Conservation (phyloP, 2,797 vertebrate genomes). For the Rhabdophis nuchalis region DNA sequence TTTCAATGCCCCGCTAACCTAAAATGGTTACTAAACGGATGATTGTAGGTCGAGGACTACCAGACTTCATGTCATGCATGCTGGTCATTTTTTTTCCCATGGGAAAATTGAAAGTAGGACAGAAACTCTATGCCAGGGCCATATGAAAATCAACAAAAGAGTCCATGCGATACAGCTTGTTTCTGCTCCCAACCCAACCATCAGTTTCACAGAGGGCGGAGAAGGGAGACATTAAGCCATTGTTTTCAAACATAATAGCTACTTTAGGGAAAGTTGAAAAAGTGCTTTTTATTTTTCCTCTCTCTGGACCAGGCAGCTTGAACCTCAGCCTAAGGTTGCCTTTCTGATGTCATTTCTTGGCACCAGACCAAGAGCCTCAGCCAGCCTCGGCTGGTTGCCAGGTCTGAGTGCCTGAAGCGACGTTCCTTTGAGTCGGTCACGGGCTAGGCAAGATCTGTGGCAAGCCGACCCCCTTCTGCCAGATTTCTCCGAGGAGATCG, state of each 20-base stretch:
- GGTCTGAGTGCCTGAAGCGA: neutral
- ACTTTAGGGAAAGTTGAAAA: neutral
- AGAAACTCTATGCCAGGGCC: conserved; percentile 14
- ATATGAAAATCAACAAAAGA: conserved; percentile 9
- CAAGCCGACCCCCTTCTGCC: neutral
- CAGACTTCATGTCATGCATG: neutral
- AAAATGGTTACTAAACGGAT: neutral
- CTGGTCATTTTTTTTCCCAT: conserved; percentile 38
- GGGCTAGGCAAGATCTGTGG: neutral
- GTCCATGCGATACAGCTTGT: neutral
- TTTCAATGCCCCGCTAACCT: too few species aligned
- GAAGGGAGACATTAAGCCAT: neutral
- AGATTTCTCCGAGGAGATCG: neutral
- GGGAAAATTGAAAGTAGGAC: conserved; percentile 39
- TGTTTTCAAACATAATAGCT: neutral
- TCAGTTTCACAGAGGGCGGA: neutral
- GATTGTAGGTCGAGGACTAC: neutral
- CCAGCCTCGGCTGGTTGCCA: neutral
- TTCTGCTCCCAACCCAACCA: neutral
- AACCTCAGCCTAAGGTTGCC: neutral
- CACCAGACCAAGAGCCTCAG: neutral
- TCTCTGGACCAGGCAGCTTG: neutral
- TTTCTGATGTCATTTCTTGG: neutral
- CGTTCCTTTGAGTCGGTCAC: neutral
- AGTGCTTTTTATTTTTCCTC: neutral